A percentile compares a stretch with the other conserved stretches of the same genome.
phyloP scores from a whole-genome alignment of 2,113 vertebrate species.

The Tyto alba region DNA sequence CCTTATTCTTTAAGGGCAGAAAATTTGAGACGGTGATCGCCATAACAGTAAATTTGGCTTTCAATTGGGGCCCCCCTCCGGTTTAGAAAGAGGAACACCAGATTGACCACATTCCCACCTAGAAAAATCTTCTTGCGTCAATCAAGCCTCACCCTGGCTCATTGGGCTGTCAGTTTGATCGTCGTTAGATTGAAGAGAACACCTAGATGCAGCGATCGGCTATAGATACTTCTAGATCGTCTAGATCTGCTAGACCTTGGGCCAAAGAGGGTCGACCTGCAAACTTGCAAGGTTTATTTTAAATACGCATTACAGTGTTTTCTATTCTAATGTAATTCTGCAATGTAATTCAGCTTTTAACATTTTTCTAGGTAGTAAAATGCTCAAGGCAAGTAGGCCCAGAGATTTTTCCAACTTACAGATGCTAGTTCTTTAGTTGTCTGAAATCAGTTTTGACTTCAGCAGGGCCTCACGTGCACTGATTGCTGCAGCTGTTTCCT shows the following conservation, averaged over 20 bases:
- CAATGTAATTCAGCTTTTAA: conserved; percentile 72
- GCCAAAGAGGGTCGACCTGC: conserved; percentile 95
- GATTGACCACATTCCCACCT: conserved; percentile 89
- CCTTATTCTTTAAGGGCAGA: conserved; percentile 87
- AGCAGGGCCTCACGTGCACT: conserved; percentile 60
- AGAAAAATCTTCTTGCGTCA: conserved; percentile 92
- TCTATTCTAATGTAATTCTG: conserved; percentile 81
- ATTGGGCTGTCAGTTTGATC: conserved; percentile 93
- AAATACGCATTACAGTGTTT: conserved; percentile 90
- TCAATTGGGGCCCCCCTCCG: conserved; percentile 86
- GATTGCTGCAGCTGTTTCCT: conserved; percentile 8
- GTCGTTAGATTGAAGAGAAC: conserved; percentile 93
- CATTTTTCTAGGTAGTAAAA: background rate
- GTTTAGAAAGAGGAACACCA: conserved; percentile 90
- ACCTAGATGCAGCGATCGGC: conserved; percentile 92
- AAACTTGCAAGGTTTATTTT: conserved; percentile 97
- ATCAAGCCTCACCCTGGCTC: conserved; percentile 93
- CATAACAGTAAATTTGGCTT: conserved; percentile 89
- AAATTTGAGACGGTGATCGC: conserved; percentile 86
- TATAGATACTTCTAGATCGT: conserved; percentile 94
- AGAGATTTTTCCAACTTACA: conserved; percentile 68
- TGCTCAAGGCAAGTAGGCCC: conserved; percentile 60
- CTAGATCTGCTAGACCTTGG: conserved; percentile 92
- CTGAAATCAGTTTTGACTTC: conserved; percentile 70
- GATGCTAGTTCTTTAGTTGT: conserved; percentile 67